These are phyloP conservation scores for Pelagia noctiluca DNA, from an alignment of 30 jellyfish, hydroid and myxozoan species.

Conservation along the genomic window DNA sequence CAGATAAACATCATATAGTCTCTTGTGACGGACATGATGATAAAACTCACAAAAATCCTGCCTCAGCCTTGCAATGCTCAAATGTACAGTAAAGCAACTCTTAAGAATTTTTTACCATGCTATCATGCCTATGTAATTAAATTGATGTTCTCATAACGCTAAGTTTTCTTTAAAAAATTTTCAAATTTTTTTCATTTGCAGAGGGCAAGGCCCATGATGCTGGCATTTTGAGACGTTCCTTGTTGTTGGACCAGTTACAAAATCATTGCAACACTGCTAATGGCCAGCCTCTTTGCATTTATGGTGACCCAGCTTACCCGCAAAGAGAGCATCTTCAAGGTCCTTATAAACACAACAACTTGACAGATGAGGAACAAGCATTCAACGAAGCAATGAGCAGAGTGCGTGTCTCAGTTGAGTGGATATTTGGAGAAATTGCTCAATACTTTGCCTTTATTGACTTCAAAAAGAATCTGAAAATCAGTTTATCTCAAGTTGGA, in stretches of 20 bases:
- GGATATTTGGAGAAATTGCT: constrained; percentile 43
- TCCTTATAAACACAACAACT: constrained; percentile 29
- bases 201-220: constrained; percentile 70
- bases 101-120: too few species aligned
- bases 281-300: constrained; percentile 58
- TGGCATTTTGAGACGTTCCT: constrained; percentile 50
- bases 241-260: constrained; percentile 30
- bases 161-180: too few species aligned
- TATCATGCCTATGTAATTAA: too few species aligned
- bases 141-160: too few species aligned
- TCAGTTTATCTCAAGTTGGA: constrained; percentile 61
- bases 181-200: too few species aligned
- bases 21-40: too few species aligned
- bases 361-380: constrained; percentile 12
- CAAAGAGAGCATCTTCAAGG: constrained; percentile 38
- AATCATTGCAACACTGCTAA: constrained; percentile 24
- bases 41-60: too few species aligned
- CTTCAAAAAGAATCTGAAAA: too few species aligned
- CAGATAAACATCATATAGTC: too few species aligned
- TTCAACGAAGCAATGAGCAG: constrained; percentile 32
- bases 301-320: constrained; percentile 77
- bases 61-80: too few species aligned
- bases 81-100: too few species aligned
- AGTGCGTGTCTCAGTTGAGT: constrained; percentile 39
- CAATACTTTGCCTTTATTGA: constrained; percentile 42